Base-by-base conservation (phyloP, 2,888 invertebrate genomes). In the Noctua janthina region DNA sequence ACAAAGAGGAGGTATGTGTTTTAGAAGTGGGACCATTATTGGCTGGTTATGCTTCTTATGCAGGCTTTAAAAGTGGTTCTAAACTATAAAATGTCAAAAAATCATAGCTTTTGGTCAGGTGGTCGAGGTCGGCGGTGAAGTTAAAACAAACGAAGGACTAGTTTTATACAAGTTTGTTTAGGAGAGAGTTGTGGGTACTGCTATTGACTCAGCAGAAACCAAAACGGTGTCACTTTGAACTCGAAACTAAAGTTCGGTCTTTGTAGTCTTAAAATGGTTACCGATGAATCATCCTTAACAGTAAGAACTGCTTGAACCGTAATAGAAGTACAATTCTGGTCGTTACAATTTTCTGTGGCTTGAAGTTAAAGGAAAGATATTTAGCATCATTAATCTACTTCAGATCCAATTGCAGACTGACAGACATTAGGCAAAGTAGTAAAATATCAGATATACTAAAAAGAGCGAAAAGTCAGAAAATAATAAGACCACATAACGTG, bases 71-170 rank as follows among this genome's bases (percentile, higher is more conserved):
- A 62, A 62, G 3, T 35, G 8, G 17, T 20, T 35, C 20, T 35
- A 35, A 64, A 10, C 8, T 29, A 43, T 67, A 5, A 43, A 70
- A 74, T n/a, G 20, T 17, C n/a, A 51, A 20, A 39, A 43, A 51
- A 29, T 73, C 43, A 54, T 23, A 7, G 23, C 23, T 43, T 43
- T 54, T 43, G 11, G n/a, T 39, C n/a, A n/a, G 11, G 2, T 15
- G 54, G 6, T 39, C 3, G 35, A 39, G 2, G 35, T 39, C 13
- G 20, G 20, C 43, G 13, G 29, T 29, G 15, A 17, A n/a, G 78
- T 15, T 77, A 78, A 78, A 59, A 59, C 49, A 78, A 76, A 78
- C 35, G 39, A 76, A 76, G 78, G 76, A 62, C 49, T 49, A 49
- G 76, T 78, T 76, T 15, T n/a, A 76, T 46, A 77, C 35, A 46